phyloP scores from a whole-genome alignment of 2,888 invertebrate genomes.

The Fragum fragum region DNA sequence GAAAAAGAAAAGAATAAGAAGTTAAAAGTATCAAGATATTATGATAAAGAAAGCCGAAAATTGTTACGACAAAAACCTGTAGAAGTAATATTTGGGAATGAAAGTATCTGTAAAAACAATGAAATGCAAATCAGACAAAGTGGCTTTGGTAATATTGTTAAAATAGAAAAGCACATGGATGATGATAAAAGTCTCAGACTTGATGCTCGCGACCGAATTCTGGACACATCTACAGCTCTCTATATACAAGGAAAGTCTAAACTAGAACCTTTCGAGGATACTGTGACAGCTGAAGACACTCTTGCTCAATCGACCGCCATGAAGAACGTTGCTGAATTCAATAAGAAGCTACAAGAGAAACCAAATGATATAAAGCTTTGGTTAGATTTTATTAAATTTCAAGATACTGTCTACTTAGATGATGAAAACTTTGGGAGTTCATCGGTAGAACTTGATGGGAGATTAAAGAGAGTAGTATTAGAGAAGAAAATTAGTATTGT shows the following conservation, averaged over 20 bases:
- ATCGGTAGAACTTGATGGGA: conserved; percentile 13
- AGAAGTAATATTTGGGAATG: conserved; percentile 13
- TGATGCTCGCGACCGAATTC: conserved; percentile 64
- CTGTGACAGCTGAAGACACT: conserved; percentile 30
- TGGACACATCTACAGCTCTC: conserved; percentile 79
- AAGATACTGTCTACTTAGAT: conserved; percentile 80
- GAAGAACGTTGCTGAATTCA: conserved; percentile 77
- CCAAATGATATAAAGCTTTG: conserved; percentile 85
- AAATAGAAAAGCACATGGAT: background rate
- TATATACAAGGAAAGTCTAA: conserved; percentile 80
- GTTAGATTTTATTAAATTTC: conserved; percentile 87
- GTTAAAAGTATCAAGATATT: conserved; percentile 71
- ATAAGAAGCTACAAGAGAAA: conserved; percentile 83
- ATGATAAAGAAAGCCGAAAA: conserved; percentile 71
- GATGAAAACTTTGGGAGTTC: conserved; percentile 29
- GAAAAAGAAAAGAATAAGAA: conserved; percentile 64
- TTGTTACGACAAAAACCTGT: conserved; percentile 38
- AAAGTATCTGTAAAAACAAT: background rate
- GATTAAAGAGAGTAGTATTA: conserved; percentile 50
- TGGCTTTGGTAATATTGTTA: background rate
- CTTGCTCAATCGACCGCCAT: conserved; percentile 8
- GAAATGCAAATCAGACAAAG: background rate
- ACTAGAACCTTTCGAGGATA: background rate
- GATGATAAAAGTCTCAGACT: background rate
- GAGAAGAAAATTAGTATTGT: conserved; percentile 87